phyloP scores from a whole-genome alignment of 2,888 invertebrate species.

The Trichacis sp. region DNA sequence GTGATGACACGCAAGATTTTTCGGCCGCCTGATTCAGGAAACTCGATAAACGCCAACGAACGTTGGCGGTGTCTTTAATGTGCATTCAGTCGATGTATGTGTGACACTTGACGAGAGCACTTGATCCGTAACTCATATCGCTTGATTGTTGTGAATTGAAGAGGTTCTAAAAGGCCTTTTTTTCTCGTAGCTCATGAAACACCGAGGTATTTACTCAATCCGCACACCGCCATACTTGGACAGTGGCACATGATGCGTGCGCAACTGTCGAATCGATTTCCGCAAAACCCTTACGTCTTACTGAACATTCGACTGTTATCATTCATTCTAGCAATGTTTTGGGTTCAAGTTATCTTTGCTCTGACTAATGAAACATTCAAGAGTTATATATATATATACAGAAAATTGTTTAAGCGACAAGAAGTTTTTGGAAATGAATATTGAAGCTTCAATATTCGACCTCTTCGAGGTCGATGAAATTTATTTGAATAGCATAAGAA shows the following conservation, averaged over 20 bases:
- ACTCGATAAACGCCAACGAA: slow-evolving; percentile 50
- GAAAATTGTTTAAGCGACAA: no score
- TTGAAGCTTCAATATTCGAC: no score
- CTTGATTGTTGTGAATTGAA: neutral
- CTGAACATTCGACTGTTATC: slow-evolving; percentile 1
- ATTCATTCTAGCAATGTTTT: neutral
- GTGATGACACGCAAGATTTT: slow-evolving; percentile 53
- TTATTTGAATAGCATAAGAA: no score
- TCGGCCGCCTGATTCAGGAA: slow-evolving; percentile 45
- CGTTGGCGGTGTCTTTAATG: slow-evolving; percentile 53
- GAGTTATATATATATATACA: no score
- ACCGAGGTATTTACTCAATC: slow-evolving; percentile 22
- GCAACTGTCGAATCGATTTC: slow-evolving; percentile 38
- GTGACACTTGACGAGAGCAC: neutral
- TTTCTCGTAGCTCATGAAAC: slow-evolving; percentile 4
- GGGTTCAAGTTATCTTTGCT: neutral
- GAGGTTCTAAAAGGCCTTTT: neutral
- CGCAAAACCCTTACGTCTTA: slow-evolving; percentile 31
- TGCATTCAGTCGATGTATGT: slow-evolving; percentile 17
- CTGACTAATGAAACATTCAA: no score
- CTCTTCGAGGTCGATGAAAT: no score
- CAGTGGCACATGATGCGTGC: slow-evolving; percentile 33
- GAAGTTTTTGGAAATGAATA: no score
- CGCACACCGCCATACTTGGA: slow-evolving; percentile 32
- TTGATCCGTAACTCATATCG: neutral